phyloP scores from a whole-genome alignment of 2,797 vertebrate genomes.

The Notolepis coatsorum region DNA sequence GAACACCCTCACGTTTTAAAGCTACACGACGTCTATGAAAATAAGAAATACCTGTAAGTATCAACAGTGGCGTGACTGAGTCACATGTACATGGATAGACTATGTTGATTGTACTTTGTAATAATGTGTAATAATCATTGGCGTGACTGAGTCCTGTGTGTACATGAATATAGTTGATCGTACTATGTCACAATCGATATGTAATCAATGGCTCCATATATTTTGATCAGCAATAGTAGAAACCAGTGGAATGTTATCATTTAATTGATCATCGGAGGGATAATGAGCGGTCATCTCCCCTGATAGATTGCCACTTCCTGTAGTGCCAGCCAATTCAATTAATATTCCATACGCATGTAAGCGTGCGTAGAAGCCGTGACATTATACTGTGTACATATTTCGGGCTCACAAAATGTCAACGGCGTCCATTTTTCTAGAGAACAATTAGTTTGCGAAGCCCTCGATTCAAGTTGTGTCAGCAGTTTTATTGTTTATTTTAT shows the following conservation, averaged over 20 bases:
- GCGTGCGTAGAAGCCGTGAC: not conserved
- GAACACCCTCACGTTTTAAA: conserved; percentile 98
- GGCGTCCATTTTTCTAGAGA: not conserved
- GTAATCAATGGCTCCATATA: not conserved
- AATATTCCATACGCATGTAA: not conserved
- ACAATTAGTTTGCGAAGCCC: conserved; percentile 22
- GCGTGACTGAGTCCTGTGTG: too few species aligned
- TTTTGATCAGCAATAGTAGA: not conserved
- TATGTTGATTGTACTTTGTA: not conserved
- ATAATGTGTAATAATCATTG: not conserved
- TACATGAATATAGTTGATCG: too few species aligned
- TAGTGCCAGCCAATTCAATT: not conserved
- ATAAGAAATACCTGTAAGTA: conserved; percentile 99
- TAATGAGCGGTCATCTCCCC: not conserved
- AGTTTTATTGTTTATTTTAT: conserved; percentile 42
- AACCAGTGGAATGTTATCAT: not conserved
- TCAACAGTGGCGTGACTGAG: conserved; percentile 54
- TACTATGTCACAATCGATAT: not conserved
- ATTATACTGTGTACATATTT: too few species aligned
- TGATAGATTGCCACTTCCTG: not conserved
- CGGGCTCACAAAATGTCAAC: conserved; percentile 3
- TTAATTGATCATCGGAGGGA: not conserved
- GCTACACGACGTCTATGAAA: conserved; percentile 97
- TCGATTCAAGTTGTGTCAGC: conserved; percentile 21
- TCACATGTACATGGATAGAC: too few species aligned